Percentiles rank a stretch among this genome's conserved stretches.
These are phyloP conservation scores for Thamnophis elegans DNA, from an alignment of 2,797 vertebrate species.

Conservation along the genomic window DNA sequence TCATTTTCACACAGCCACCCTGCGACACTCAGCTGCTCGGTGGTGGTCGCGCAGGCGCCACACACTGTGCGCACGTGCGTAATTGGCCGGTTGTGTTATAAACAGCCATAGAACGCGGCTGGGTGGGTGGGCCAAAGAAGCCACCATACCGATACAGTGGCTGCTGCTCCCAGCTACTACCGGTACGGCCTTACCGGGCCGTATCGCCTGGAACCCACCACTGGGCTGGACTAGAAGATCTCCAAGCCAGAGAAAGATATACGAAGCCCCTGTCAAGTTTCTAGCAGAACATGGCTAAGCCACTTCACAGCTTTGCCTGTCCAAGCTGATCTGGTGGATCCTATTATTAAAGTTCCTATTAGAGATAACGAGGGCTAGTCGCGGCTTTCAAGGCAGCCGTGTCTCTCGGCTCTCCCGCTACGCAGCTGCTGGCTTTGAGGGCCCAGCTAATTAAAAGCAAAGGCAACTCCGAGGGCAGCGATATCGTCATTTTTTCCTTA, in stretches of 20 bases:
- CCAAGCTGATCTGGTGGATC: background rate
- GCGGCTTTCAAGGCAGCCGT: background rate
- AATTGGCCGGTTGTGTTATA: no score
- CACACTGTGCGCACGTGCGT: no score
- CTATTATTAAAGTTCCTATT: background rate
- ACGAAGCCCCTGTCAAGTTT: background rate
- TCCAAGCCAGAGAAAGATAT: background rate
- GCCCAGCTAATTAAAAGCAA: background rate
- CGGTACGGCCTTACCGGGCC: no score
- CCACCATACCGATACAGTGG: no score
- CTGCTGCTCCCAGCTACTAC: no score
- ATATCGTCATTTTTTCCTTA: fast-evolving
- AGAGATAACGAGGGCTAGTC: background rate
- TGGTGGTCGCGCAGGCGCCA: no score
- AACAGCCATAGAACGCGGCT: no score
- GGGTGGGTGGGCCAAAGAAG: no score
- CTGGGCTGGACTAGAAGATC: no score
- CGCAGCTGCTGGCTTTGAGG: background rate
- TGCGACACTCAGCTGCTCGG: no score
- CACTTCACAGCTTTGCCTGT: background rate
- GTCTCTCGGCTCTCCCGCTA: background rate
- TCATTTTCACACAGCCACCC: background rate
- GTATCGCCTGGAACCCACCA: no score
- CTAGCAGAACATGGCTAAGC: background rate
- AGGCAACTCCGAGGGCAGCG: background rate